Percentiles rank a stretch among this genome's conserved stretches.
These are phyloP conservation scores for Dryobotodes eremita DNA, from an alignment of 2,888 invertebrate genomes.

Conservation along the genomic window DNA sequence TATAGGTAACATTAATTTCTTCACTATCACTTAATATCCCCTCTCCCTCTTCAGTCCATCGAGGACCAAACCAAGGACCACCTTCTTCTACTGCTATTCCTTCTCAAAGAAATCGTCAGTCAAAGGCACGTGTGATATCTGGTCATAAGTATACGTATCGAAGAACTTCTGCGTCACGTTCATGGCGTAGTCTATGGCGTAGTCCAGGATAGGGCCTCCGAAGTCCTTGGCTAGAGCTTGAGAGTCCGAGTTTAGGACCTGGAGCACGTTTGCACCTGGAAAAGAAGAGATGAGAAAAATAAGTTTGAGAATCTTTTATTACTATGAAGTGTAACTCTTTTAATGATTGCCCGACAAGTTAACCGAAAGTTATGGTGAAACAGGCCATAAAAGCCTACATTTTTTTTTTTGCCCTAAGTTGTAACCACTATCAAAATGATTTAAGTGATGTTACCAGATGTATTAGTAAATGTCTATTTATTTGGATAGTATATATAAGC, in stretches of 20 bases:
- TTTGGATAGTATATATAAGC: too few species aligned
- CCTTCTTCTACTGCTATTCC: slow-evolving; percentile 54
- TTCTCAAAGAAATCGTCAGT: slow-evolving; percentile 87
- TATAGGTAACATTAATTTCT: slow-evolving; percentile 3
- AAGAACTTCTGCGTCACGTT: slow-evolving; percentile 88
- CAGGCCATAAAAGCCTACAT: neutral
- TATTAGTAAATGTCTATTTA: too few species aligned
- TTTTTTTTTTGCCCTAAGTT: neutral
- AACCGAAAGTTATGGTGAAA: neutral
- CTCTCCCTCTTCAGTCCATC: neutral
- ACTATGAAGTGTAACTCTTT: neutral
- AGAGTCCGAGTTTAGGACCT: slow-evolving; percentile 85
- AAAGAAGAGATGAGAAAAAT: slow-evolving; percentile 21
- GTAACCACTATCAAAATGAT: neutral
- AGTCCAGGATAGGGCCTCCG: slow-evolving; percentile 87
- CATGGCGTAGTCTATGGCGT: slow-evolving; percentile 88
- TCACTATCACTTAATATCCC: neutral
- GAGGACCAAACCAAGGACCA: too few species aligned
- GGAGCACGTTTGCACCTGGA: slow-evolving; percentile 84
- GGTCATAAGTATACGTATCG: slow-evolving; percentile 86
- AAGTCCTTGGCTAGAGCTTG: slow-evolving; percentile 87
- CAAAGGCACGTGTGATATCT: slow-evolving; percentile 83
- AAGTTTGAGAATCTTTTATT: neutral
- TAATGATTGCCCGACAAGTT: neutral
- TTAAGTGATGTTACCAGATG: neutral